Percentiles rank a stretch among this genome's conserved stretches.
phyloP scores from a whole-genome alignment of 2,797 vertebrate genomes.

The Galagoides demidoff region DNA sequence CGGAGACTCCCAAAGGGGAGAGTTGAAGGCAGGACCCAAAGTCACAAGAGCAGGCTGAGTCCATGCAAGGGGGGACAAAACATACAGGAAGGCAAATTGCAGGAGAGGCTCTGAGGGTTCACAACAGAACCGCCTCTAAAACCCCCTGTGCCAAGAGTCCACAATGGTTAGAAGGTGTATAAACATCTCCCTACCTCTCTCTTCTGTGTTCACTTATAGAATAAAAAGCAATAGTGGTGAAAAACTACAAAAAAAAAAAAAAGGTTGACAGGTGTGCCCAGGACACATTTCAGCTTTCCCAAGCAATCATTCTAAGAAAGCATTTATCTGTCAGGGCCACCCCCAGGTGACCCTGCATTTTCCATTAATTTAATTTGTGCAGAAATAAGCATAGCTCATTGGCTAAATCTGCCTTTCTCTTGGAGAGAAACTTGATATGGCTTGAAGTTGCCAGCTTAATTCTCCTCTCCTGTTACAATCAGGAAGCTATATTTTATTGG shows the following conservation, averaged over 20 bases:
- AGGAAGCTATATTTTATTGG: constrained; percentile 56
- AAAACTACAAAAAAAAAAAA: neutral
- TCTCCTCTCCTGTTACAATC: constrained; percentile 54
- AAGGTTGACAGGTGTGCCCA: neutral
- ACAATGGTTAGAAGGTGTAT: accelerated
- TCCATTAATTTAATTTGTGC: constrained; percentile 68
- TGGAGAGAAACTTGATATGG: constrained; percentile 49
- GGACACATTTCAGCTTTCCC: constrained; percentile 6
- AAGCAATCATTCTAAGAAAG: constrained; percentile 26
- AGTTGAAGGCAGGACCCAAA: neutral
- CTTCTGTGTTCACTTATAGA: neutral
- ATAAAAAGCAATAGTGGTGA: neutral
- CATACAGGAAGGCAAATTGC: neutral
- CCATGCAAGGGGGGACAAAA: neutral
- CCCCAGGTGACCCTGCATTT: constrained; percentile 60
- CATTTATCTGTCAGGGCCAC: neutral
- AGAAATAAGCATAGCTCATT: constrained; percentile 59
- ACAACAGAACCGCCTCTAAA: neutral
- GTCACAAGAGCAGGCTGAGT: neutral
- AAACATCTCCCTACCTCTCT: neutral
- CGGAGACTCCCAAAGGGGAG: neutral
- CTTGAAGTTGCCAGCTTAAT: constrained; percentile 58
- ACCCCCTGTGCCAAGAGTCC: neutral
- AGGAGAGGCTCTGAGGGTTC: neutral
- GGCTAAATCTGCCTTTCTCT: constrained; percentile 61